A percentile compares a stretch with the other conserved stretches of the same genome.
phyloP scores from a whole-genome alignment of 2,113 vertebrate species.

The Neoarius graeffei region DNA sequence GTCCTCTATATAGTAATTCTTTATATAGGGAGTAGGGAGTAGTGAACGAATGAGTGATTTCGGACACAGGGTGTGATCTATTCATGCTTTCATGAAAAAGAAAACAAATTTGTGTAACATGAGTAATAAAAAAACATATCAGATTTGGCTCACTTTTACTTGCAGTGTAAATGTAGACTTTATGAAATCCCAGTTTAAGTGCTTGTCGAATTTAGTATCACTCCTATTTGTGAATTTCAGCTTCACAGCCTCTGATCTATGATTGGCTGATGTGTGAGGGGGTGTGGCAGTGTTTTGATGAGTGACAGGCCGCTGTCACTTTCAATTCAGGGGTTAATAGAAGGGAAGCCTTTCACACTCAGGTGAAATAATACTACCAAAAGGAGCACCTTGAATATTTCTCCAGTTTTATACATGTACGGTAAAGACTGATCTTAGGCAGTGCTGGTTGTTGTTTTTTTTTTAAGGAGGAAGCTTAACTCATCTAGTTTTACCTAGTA shows the following conservation, averaged over 20 bases:
- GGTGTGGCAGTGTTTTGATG: constrained; percentile 45
- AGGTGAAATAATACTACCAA: background rate
- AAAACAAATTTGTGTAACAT: background rate
- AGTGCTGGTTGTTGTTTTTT: background rate
- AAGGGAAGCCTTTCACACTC: constrained; percentile 42
- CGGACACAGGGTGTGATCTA: no score
- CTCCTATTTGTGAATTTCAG: background rate
- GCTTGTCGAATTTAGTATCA: background rate
- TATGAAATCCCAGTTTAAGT: background rate
- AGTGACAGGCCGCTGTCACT: constrained; percentile 37
- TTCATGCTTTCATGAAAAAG: background rate
- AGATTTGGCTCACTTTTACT: background rate
- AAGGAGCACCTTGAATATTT: background rate
- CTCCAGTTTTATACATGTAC: background rate
- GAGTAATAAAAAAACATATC: background rate
- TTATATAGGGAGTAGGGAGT: no score
- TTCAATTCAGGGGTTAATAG: constrained; percentile 52
- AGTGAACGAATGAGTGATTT: no score
- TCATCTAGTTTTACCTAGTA: background rate
- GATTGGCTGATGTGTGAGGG: constrained; percentile 33
- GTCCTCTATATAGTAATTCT: no score
- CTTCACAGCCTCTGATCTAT: background rate
- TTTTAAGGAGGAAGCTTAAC: background rate
- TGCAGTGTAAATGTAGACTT: constrained; percentile 12
- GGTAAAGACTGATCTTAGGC: constrained; percentile 13